A percentile compares a stretch with the other conserved stretches of the same genome.
Evolutionary conservation across 2,113 vertebrate species (phyloP).

Genomic region (Lates calcarifer): DNA sequence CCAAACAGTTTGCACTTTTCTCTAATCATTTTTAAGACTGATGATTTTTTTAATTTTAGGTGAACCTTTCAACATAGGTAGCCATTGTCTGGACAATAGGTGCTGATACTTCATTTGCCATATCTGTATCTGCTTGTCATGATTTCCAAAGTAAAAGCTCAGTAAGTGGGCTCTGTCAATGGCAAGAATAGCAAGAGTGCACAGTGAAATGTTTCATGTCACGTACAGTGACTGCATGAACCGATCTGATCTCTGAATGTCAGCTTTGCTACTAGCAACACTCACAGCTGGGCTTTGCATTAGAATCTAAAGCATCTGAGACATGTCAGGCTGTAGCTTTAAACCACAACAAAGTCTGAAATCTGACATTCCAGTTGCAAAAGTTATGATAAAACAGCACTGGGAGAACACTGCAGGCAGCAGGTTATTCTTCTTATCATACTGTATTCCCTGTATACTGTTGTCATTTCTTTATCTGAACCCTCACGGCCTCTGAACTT

Average conservation of each 20-base stretch:
- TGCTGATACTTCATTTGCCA: not conserved
- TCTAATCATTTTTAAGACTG: not conserved
- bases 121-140: constrained; percentile 1
- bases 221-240: constrained; percentile 5
- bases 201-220: not conserved
- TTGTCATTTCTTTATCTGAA: constrained; percentile 17
- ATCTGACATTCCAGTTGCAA: not conserved
- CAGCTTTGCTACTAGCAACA: not conserved
- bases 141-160: no score
- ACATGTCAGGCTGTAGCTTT: not conserved
- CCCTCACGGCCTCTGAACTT: constrained; percentile 51
- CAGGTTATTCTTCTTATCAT: constrained; percentile 26
- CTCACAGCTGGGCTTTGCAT: not conserved
- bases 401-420: constrained; percentile 52
- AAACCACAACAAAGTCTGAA: not conserved
- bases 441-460: constrained; percentile 21
- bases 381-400: not conserved
- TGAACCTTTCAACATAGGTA: constrained; percentile 2
- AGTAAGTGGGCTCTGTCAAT: not conserved
- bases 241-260: not conserved
- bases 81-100: not conserved
- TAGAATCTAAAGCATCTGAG: not conserved
- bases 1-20: not conserved
- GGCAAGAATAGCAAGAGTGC: not conserved
- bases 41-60: not conserved